Conservation (phyloP, 2,113 vertebrate species). For the Lanius collurio region DNA sequence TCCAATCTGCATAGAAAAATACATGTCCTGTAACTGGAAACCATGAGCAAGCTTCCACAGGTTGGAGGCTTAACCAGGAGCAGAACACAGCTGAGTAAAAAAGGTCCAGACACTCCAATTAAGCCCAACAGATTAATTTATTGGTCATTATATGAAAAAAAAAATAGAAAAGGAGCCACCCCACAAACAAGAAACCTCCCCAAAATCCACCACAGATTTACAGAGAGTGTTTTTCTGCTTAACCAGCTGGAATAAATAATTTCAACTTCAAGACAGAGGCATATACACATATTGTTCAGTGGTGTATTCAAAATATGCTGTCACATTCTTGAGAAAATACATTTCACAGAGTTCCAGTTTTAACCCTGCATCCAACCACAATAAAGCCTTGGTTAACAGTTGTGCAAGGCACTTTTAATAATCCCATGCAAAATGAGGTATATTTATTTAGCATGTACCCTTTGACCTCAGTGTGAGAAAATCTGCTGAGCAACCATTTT, state of each 20-base stretch:
- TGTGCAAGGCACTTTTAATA: neutral
- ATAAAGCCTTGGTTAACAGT: neutral
- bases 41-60: neutral
- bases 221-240: neutral
- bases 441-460: neutral
- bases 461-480: neutral
- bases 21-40: neutral
- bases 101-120: neutral
- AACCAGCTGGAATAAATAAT: neutral
- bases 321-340: neutral
- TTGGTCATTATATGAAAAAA: neutral
- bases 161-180: neutral
- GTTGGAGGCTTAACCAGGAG: neutral
- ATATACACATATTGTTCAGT: neutral
- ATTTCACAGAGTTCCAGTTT: neutral
- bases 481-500: neutral
- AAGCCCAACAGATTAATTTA: neutral
- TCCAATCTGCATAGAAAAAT: neutral
- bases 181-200: neutral
- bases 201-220: neutral
- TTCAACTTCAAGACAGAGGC: neutral
- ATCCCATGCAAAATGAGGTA: neutral
- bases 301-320: neutral
- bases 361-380: neutral
- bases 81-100: neutral